Conservation (phyloP, 2,888 invertebrate species). For the Lottia gigantea region DNA sequence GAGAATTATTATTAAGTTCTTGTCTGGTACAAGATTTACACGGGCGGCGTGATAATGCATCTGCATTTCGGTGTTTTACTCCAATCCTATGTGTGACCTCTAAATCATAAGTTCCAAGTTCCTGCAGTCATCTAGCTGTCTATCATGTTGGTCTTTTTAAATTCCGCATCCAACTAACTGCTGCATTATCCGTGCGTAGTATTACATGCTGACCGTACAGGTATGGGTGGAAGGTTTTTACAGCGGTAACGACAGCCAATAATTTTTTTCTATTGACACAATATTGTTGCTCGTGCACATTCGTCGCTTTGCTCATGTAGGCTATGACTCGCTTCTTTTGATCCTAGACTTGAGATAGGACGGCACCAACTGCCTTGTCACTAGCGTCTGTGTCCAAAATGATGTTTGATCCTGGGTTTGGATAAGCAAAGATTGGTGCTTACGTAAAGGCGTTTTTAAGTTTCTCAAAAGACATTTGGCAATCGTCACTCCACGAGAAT, state of each 20-base stretch:
- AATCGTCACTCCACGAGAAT: not conserved
- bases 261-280: not conserved
- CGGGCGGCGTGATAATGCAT: not conserved
- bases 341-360: not conserved
- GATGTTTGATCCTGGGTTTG: not conserved
- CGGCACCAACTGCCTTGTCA: not conserved
- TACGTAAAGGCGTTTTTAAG: not conserved
- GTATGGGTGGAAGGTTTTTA: not conserved
- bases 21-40: not conserved
- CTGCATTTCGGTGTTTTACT: not conserved
- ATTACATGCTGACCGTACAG: not conserved
- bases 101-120: not conserved
- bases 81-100: not conserved
- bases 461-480: not conserved
- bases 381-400: not conserved
- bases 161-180: not conserved
- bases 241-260: not conserved
- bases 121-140: not conserved
- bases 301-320: constrained; percentile 18
- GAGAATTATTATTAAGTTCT: not conserved
- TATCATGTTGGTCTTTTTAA: not conserved
- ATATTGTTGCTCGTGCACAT: not conserved
- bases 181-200: not conserved
- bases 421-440: not conserved
- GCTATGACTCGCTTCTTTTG: constrained; percentile 5